phyloP scores from a whole-genome alignment of 2,113 vertebrate species.

The Melanostigma gelatinosum region DNA sequence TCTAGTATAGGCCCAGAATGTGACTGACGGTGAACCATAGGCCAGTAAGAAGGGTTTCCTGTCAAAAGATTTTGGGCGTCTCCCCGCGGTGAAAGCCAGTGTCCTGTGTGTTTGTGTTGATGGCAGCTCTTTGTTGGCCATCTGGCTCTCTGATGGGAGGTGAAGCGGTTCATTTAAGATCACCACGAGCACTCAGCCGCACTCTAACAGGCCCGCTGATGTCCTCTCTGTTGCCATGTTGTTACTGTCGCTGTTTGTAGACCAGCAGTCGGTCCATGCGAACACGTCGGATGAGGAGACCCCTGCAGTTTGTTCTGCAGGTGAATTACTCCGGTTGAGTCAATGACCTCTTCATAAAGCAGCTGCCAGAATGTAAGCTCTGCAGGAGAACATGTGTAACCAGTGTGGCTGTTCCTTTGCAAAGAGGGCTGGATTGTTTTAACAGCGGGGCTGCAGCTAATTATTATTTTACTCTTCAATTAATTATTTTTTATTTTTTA shows the following conservation, averaged over 20 bases:
- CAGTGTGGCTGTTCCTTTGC: background rate
- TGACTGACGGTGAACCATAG: background rate
- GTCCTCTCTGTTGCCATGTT: no score
- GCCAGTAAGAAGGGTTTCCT: background rate
- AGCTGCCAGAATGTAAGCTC: background rate
- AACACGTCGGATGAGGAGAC: background rate
- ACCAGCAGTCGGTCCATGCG: background rate
- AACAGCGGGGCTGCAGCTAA: background rate
- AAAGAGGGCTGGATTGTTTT: background rate
- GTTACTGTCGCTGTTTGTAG: background rate
- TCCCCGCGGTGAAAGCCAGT: background rate
- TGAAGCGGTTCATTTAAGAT: background rate
- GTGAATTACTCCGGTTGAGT: background rate
- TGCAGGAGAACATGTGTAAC: background rate
- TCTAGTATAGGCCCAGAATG: background rate
- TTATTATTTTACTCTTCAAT: background rate
- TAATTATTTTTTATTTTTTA: background rate
- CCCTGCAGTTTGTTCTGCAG: conserved; percentile 11
- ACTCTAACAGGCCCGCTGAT: no score
- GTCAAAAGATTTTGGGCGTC: background rate
- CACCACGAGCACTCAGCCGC: no score
- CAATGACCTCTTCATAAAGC: background rate
- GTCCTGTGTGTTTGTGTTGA: background rate
- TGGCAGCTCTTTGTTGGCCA: background rate
- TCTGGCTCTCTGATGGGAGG: conserved; percentile 30